Evolutionary conservation across 53 echinoderm and acorn worm species (phyloP), one percentile per base, ranked within the genome.

Genomic region (Arbacia lixula): DNA sequence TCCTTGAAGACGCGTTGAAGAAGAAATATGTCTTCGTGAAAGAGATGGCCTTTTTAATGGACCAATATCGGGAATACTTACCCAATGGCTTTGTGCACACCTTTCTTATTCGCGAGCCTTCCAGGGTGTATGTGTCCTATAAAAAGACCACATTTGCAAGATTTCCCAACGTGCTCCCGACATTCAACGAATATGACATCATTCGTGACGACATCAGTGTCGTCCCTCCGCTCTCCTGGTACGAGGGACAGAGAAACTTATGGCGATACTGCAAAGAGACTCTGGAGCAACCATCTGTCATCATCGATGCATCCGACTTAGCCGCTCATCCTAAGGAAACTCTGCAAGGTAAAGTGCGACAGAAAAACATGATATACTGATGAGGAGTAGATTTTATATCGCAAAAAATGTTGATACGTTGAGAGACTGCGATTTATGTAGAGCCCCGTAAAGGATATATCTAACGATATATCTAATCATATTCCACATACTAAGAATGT

Each of bases 11-110:
- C n/a, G n/a, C n/a, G n/a, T n/a, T n/a, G n/a, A 38, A 67, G 10
- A 51, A 56, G 57, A 30, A 57, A 16, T 66, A 31, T 49, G 31
- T 66, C 49, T 51, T 88, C 89, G 31, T 57, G 33, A 41, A 84
- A 76, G 84, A 88, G 6, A 74, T 74, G 74, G n/a, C 74, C 72
- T 11, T 56, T 49, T 11, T 49, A 28, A 11, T 56, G 33, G 34
- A 36, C 36, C 66, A 50, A n/a, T n/a, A n/a, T 16, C 52, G 29
- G 0, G 31, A 31, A 29, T 51, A 19, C n/a, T 32, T 28, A 31
- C 74, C 74, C 12, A 10, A 34, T 12, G 74, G 74, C 34, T 74
- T 26, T 29, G 33, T 19, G 4, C 16, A 14, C 53, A 53, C 54
- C 6, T 74, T 74, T 21, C 74, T 74, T 20, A 74, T 53, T 8